Base-by-base conservation (phyloP, 1,140 invertebrate genomes). In the Planococcus citri region DNA sequence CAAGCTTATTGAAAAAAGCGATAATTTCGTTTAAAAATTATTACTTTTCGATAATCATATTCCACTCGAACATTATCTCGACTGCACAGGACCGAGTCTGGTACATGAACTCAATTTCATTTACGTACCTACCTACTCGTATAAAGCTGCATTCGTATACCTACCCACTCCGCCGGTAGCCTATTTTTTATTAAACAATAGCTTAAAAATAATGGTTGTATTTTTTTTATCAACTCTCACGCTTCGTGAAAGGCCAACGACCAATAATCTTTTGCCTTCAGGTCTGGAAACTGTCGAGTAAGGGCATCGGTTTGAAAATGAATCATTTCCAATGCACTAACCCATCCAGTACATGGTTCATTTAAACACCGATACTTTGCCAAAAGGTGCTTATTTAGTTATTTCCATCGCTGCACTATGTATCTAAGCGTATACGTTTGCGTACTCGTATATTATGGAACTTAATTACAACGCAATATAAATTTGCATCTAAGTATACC, bases 151-250 rank as follows among this genome's bases (percentile, higher is more conserved):
- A 20, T 17, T 33, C 29, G 29, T 33, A 33, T 33, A 33, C 12
- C 3, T 33, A 33, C 29, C 12, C 29, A n/a, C n/a, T n/a, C n/a
- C 14, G 33, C 17, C 41, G 17, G 41, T 51, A 51, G 41, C 41
- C 41, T 17, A 51, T 51, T 51, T n/a, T n/a, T 51, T 51, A 51
- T 51, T 51, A 51, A 51, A 51, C 41, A 51, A 51, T 51, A 51
- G 41, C 12, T 51, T 51, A 51, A 51, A 51, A 51, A 51, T 51
- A 51, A 51, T 51, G n/a, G 41, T 6, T 51, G 33, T 37, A n/a
- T 51, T 51, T 51, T 51, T 51, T 17, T 20, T 51, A 33, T 51
- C 41, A 51, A 51, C 41, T 51, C 41, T 51, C 41, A 51, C 41
- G 41, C 12, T 51, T n/a, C 41, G 17, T 20, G 41, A 51, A 17